These are phyloP conservation scores for Dione vanillae DNA, from an alignment of 2,888 invertebrate species.

Conservation along the genomic window DNA sequence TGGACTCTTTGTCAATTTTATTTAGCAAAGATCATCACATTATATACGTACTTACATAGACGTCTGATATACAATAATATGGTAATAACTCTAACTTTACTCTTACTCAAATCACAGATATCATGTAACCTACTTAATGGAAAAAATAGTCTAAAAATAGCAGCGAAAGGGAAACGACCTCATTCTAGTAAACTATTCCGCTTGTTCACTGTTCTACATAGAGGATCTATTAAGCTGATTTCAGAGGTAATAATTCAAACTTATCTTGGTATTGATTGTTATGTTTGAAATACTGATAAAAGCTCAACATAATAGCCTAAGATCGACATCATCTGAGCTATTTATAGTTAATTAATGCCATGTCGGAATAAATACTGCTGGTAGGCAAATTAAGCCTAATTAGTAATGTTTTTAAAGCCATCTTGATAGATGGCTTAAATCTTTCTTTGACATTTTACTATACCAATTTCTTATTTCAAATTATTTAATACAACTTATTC, in stretches of 20 bases:
- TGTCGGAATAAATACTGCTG: constrained; percentile 51
- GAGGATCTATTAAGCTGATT: constrained; percentile 75
- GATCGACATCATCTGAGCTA: constrained; percentile 62
- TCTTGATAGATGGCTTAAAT: constrained; percentile 49
- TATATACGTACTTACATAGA: neutral
- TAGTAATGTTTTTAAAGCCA: constrained; percentile 58
- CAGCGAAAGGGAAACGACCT: constrained; percentile 77
- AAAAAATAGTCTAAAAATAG: constrained; percentile 68
- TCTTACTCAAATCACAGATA: constrained; percentile 14
- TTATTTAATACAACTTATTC: constrained; percentile 41
- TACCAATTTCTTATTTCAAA: too few species aligned
- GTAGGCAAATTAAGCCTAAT: constrained; percentile 61
- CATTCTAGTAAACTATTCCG: constrained; percentile 63
- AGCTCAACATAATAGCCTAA: constrained; percentile 60
- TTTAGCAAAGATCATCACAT: constrained; percentile 14
- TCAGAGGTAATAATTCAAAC: constrained; percentile 63
- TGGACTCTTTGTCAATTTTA: neutral
- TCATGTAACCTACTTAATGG: constrained; percentile 52
- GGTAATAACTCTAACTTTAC: constrained; percentile 12
- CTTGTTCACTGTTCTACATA: constrained; percentile 74
- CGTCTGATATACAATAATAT: constrained; percentile 10
- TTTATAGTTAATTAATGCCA: constrained; percentile 59
- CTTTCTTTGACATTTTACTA: too few species aligned
- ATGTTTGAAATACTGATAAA: constrained; percentile 48
- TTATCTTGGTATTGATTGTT: constrained; percentile 69